Base-by-base conservation (phyloP, 2,797 vertebrate species). In the Decapterus maruadsi region DNA sequence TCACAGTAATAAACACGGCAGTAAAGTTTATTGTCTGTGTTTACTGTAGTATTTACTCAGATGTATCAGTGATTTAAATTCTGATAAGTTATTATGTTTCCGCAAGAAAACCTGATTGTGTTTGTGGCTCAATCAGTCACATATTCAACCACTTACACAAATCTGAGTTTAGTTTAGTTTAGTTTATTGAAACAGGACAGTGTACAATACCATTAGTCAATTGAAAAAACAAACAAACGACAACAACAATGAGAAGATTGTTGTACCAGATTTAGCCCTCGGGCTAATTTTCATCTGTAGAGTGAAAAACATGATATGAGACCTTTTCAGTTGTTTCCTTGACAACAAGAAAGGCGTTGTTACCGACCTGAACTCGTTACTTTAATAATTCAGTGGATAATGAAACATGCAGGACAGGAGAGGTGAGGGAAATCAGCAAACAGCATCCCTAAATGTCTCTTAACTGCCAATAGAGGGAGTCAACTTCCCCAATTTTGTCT, bases 1-100 rank as follows among this genome's bases (percentile, higher is more conserved):
- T 82, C 85, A 72, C 80, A 74, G 75, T 71, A 74, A 91, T 89
- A 93, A 92, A 90, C 88, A 87, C 60, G 55, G 78, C 40, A 13
- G 67, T 84, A 77, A 89, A 81, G 56, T 89, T 87, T 73, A 73
- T 86, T 42, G 40, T 42, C 12, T 11, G 12, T 42, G 40, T 42
- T 42, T 13, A 42, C 40, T 42, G 10, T 42, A 11, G 12, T 42
- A 42, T 11, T 42, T 42, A 11, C 11, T 13, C 40, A 42, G 12
- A 42, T 12, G 10, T 42, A 11, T 42, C 40, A 34, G 31, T 34
- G 31, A 34, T 34, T 38, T 38, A 4, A 9, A 38, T 38, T 40
- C 38, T 40, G 38, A 40, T 4, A 36, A 36, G 34, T 36, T 36
- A 7, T 36, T 36, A 6, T 34, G 34, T 36, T 36, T 36, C 8